Evolutionary conservation across 2,113 vertebrate species (phyloP), one percentile per base, ranked within the genome.

Genomic region (Rissa tridactyla): DNA sequence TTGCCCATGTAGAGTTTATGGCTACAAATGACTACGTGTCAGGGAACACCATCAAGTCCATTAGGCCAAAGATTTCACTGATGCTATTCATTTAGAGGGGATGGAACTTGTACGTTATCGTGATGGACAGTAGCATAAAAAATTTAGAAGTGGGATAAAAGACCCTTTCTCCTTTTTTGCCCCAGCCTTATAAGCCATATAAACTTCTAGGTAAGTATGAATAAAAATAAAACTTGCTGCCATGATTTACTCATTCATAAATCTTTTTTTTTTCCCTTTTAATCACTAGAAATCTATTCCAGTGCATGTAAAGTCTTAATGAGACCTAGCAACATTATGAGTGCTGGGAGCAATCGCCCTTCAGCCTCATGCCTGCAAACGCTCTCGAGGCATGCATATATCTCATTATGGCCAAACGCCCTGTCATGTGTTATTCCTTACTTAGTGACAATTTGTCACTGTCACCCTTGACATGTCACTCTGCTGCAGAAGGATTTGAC

Each of bases 361-460:
- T 91, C 90, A 96, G 97, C 97, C 95, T 86, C 75, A 11, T 30
- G 94, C 95, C 60, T 97, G 97, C 97, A 84, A 82, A 96, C 20
- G 89, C 97, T 96, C 70, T 62, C 72, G n/a, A 96, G 96, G 96
- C 97, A 94, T 96, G 97, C 96, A 92, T 71, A 91, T 95, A 94
- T 96, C 97, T 98, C 98, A 98, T 98, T 98, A 98, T 94, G 97
- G 97, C 97, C 97, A 25, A 98, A 97, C 3, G 89, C 96, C 97
- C 97, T 97, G 97, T 98, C 98, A 94, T 97, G 97, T 97, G 98
- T 95, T 97, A 97, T 97, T 98, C 98, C 97, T 98, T 97, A 98
- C 98, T 98, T 98, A 98, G 98, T 97, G 98, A 98, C 98, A 98
- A 99, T 98, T 99, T 98, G 98, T 99, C 98, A 98, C 98, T 98